Evolutionary conservation across 2,888 invertebrate genomes (phyloP).

Genomic region (Troilus luridus): DNA sequence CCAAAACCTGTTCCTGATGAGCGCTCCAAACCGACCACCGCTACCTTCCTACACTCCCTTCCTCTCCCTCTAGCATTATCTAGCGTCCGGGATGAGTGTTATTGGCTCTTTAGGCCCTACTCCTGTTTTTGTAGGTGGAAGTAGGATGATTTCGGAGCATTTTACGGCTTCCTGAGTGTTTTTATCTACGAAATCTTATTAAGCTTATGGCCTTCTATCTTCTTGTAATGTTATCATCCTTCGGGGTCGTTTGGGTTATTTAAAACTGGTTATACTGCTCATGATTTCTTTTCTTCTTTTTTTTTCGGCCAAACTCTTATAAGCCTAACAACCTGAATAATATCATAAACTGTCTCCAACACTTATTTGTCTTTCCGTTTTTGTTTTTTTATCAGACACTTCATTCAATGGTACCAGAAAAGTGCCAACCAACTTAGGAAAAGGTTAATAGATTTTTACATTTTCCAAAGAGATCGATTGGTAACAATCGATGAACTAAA

Average conservation of each 20-base stretch:
- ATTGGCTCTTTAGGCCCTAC: background rate
- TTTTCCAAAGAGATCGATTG: background rate
- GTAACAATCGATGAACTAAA: too few relatives aligned
- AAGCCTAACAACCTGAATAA: background rate
- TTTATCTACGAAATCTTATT: constrained; percentile 17
- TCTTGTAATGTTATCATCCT: constrained; percentile 1
- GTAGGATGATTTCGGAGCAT: background rate
- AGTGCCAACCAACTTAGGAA: background rate
- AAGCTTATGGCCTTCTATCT: constrained; percentile 20
- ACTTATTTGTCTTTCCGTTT: background rate
- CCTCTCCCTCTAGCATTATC: background rate
- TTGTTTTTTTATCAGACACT: background rate
- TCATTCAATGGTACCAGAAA: background rate
- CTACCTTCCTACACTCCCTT: background rate
- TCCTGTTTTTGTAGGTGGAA: constrained; percentile 23
- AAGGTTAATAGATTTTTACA: background rate
- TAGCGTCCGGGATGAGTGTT: background rate
- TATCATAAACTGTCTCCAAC: background rate
- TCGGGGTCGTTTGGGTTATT: background rate
- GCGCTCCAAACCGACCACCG: background rate
- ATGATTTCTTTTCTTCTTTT: background rate
- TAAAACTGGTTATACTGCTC: background rate
- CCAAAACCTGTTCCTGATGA: constrained; percentile 14
- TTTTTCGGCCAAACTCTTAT: background rate
- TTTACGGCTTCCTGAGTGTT: constrained; percentile 28